phyloP scores from a whole-genome alignment of 2,113 vertebrate genomes.

The Eptesicus fuscus region DNA sequence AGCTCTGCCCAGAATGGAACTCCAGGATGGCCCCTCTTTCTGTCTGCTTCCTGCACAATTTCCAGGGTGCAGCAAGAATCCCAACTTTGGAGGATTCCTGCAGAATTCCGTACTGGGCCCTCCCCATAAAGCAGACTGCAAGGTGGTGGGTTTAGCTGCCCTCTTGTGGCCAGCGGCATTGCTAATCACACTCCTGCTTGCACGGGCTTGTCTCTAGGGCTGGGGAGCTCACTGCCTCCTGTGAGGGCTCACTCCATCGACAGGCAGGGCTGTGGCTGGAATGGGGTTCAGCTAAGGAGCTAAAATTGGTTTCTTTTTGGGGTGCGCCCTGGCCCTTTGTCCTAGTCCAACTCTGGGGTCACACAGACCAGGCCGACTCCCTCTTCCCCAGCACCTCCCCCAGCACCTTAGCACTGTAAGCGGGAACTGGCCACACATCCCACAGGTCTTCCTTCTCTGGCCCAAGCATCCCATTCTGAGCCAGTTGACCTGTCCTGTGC shows the following conservation, averaged over 20 bases:
- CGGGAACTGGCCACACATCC: not conserved
- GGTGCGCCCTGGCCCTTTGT: not conserved
- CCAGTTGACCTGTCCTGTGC: not conserved
- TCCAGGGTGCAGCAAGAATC: not conserved
- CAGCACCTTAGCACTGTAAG: not conserved
- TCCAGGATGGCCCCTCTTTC: not conserved
- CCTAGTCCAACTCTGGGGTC: not conserved
- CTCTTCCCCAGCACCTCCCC: not conserved
- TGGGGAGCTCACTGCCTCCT: not conserved
- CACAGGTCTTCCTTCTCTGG: not conserved
- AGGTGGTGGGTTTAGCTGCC: not conserved
- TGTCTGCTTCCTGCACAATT: not conserved
- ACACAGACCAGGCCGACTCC: not conserved
- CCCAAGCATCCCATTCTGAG: not conserved
- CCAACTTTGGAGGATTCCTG: not conserved
- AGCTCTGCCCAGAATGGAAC: not conserved
- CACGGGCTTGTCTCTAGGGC: not conserved
- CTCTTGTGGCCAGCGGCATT: not conserved
- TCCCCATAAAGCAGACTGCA: not conserved
- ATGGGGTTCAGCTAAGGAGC: not conserved
- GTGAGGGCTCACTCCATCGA: not conserved
- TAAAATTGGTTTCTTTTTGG: not conserved
- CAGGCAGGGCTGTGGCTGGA: not conserved
- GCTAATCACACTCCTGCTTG: not conserved
- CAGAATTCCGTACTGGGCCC: not conserved